Base-by-base conservation (phyloP, 2,797 vertebrate genomes). In the Florisuga fusca region DNA sequence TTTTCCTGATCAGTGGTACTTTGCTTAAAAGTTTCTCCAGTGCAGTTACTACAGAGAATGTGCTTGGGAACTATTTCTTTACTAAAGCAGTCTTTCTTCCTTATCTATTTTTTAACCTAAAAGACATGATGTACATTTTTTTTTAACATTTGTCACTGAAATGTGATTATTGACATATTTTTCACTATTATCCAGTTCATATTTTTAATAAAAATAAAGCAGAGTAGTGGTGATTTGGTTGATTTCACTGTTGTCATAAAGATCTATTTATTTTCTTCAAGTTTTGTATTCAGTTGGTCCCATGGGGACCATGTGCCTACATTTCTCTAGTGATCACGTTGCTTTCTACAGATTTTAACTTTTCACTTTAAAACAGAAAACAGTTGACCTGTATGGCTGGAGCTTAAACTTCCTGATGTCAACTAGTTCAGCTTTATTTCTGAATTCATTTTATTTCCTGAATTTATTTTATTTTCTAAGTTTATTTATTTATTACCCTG, bases 11-110 rank as follows among this genome's bases (percentile, higher is more conserved):
- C 57, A 38, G 34, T 83, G 84, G 57, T 84, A 92, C 48, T 96
- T 96, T 83, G 54, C 88, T 93, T 83, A 91, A 93, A 96, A 93
- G 36, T 96, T 96, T 55, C 58, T 74, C 57, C 57, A 73, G 43
- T 63, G 43, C 7, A 41, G 58, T 61, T 23, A n/a, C 41, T 71
- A 26, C 48, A 73, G 27, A 73, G 22, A 84, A n/a, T 66, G 87
- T 92, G 26, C 36, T 25, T 1, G 26, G 33, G 5, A 87, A 74
- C 2, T 62, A 31, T 38, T 77, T 84, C 38, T 92, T 90, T 54
- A n/a, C 31, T 79, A 45, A 74, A 82, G 58, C 8, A 45, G 7
- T 7, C 45, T 81, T 73, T 38, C 23, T 48, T 82, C 6, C 14
- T 31, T 50, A 48, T 25, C 5, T n/a, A 55, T 91, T 63, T 62